Percentiles rank a stretch among this genome's conserved stretches.
Conservation (phyloP, 23 tunicate genomes). For the Halocynthia aurantium region DNA sequence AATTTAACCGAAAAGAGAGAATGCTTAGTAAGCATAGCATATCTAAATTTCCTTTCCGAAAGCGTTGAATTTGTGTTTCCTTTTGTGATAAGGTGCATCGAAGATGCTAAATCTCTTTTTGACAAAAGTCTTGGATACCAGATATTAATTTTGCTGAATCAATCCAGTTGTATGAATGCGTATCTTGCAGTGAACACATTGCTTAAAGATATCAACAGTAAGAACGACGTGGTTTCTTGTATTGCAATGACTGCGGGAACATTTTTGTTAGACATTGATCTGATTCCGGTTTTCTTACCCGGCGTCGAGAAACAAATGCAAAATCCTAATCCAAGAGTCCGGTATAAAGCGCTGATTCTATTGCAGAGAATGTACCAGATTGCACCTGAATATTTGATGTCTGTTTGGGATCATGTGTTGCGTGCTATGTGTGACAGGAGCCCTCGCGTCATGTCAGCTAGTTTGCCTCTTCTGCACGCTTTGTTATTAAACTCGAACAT, state of each 20-base stretch:
- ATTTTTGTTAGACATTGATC: slow-evolving; percentile 29
- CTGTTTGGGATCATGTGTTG: slow-evolving; percentile 25
- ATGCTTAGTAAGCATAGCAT: neutral
- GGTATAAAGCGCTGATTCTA: slow-evolving; percentile 29
- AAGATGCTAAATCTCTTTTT: slow-evolving; percentile 15
- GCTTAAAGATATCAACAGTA: slow-evolving; percentile 46
- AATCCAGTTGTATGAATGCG: slow-evolving; percentile 9
- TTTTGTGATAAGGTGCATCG: slow-evolving; percentile 47
- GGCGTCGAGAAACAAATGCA: slow-evolving; percentile 33
- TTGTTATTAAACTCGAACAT: slow-evolving; percentile 31
- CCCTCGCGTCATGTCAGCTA: slow-evolving; percentile 67
- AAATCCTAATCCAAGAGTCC: slow-evolving; percentile 16
- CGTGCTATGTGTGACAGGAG: slow-evolving; percentile 42
- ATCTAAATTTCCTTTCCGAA: slow-evolving; percentile 3
- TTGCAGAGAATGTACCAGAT: slow-evolving; percentile 30
- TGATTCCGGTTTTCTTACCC: slow-evolving; percentile 63
- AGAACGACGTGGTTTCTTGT: slow-evolving; percentile 12
- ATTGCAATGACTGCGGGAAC: slow-evolving; percentile 37
- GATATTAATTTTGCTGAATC: slow-evolving; percentile 23
- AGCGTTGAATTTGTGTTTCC: neutral
- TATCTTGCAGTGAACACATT: slow-evolving; percentile 67
- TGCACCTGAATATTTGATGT: slow-evolving; percentile 42
- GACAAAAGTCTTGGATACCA: slow-evolving; percentile 62
- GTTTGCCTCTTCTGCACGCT: slow-evolving; percentile 34
- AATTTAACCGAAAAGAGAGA: neutral